Conservation (phyloP, 1,140 invertebrate genomes). For the Hormaphis cornu region DNA sequence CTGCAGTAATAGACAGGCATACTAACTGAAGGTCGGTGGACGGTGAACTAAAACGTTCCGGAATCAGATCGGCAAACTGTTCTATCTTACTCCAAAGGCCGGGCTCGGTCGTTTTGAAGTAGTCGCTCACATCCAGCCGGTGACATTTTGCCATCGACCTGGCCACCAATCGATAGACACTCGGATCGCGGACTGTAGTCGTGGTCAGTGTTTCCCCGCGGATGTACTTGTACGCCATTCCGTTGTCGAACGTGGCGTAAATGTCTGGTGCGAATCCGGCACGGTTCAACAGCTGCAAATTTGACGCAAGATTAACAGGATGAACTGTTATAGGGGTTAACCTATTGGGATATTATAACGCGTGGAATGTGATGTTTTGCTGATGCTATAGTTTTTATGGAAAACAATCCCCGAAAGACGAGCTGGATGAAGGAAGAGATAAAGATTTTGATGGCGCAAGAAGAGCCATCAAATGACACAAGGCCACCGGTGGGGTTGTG, state of each 20-base stretch:
- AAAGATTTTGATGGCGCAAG: no score
- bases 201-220: slow-evolving; percentile 68
- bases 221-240: slow-evolving; percentile 84
- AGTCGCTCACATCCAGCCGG: slow-evolving; percentile 46
- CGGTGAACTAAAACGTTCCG: slow-evolving; percentile 52
- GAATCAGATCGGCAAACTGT: slow-evolving; percentile 64
- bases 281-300: slow-evolving; percentile 58
- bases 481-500: no score
- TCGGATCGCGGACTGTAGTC: slow-evolving; percentile 56
- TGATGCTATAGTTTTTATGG: no score
- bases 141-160: slow-evolving; percentile 71
- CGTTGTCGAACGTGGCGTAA: slow-evolving; percentile 89
- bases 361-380: no score
- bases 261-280: slow-evolving; percentile 71
- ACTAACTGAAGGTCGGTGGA: slow-evolving; percentile 7
- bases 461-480: no score
- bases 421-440: no score
- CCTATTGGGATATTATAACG: no score
- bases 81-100: slow-evolving; percentile 64
- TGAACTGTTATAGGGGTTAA: not conserved
- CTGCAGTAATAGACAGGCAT: no score
- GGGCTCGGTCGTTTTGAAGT: slow-evolving; percentile 40
- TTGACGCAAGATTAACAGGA: slow-evolving; percentile 29
- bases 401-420: no score
- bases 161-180: slow-evolving; percentile 67